phyloP scores from a whole-genome alignment of 2,797 vertebrate species.

The Dermochelys coriacea region DNA sequence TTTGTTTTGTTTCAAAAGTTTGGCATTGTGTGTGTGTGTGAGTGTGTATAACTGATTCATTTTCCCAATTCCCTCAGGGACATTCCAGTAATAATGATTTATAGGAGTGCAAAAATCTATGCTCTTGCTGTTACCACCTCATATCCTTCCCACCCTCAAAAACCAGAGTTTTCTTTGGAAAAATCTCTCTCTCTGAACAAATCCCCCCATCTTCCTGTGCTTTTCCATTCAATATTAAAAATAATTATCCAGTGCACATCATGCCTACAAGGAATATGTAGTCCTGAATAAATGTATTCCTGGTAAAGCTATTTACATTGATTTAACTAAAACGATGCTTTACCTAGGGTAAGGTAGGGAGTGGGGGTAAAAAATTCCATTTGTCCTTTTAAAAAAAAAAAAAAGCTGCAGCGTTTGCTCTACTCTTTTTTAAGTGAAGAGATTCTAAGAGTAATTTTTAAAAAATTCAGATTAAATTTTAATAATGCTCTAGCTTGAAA shows the following conservation, averaged over 20 bases:
- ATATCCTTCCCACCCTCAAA: constrained; percentile 57
- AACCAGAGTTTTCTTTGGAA: constrained; percentile 48
- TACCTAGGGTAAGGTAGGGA: neutral
- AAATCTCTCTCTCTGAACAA: neutral
- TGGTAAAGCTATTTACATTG: neutral
- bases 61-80: constrained; percentile 64
- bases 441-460: neutral
- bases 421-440: fast-evolving
- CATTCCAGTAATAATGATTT: constrained; percentile 75
- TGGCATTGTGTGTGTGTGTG: neutral
- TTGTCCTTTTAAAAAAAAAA: neutral
- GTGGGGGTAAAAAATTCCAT: neutral
- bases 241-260: neutral
- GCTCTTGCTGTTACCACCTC: constrained; percentile 52
- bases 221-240: neutral
- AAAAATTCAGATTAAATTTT: neutral
- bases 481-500: fast-evolving
- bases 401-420: fast-evolving
- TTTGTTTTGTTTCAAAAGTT: constrained; percentile 48
- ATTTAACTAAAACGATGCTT: neutral
- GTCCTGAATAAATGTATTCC: neutral
- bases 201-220: neutral
- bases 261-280: fast-evolving
- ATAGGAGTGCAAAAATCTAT: constrained; percentile 68
- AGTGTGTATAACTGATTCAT: constrained; percentile 59